These are phyloP conservation scores for Rhagologus leucostigma DNA, from an alignment of 2,113 vertebrate species.

Conservation along the genomic window DNA sequence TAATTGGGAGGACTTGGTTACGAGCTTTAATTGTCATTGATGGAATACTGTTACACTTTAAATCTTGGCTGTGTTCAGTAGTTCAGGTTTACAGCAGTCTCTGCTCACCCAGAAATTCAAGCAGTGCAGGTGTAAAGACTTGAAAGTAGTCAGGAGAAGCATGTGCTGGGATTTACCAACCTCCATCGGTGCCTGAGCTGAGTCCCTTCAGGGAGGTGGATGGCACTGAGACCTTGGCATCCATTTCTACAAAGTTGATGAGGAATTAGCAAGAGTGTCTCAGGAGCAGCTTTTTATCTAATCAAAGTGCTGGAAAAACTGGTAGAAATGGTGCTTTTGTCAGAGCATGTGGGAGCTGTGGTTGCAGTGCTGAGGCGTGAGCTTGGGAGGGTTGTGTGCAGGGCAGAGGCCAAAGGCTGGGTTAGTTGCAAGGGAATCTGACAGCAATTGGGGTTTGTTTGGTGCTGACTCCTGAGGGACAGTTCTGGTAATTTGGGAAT, in stretches of 20 bases:
- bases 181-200: background rate
- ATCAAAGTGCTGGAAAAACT: background rate
- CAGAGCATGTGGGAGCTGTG: background rate
- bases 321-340: background rate
- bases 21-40: background rate
- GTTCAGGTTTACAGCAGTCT: background rate
- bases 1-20: background rate
- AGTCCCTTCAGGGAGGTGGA: background rate
- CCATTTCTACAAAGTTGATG: background rate
- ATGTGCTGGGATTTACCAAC: background rate
- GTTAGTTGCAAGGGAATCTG: background rate
- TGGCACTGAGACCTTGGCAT: fast-evolving
- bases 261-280: background rate
- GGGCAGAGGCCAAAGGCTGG: background rate
- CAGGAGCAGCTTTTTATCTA: background rate
- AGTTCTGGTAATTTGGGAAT: background rate
- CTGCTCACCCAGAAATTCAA: background rate
- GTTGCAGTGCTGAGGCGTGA: background rate
- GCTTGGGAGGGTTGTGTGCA: background rate
- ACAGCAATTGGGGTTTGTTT: fast-evolving
- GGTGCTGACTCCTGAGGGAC: background rate
- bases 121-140: background rate
- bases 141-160: background rate
- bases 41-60: background rate
- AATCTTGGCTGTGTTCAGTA: background rate